phyloP scores from a whole-genome alignment of 2,888 invertebrate genomes.

The Bhutanitis thaidina region DNA sequence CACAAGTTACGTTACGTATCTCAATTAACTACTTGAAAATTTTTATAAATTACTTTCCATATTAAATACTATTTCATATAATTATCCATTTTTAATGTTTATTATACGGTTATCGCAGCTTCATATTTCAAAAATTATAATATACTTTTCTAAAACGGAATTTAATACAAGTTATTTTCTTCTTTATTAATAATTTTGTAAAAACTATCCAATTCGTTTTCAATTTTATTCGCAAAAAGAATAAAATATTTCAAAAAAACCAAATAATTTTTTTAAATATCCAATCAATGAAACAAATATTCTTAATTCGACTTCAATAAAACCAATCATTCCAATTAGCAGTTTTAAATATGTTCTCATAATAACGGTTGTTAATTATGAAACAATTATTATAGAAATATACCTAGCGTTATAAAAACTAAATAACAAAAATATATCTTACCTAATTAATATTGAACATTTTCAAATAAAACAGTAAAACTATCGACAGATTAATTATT shows the following conservation, averaged over 20 bases:
- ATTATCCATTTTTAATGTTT: no score
- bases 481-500: conserved; percentile 31
- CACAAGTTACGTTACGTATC: conserved; percentile 13
- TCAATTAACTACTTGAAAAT: conserved; percentile 9
- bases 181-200: no score
- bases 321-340: conserved; percentile 14
- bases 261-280: no score
- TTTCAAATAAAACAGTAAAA: conserved; percentile 14
- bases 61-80: no score
- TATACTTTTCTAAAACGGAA: no score
- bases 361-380: conserved; percentile 13
- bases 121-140: no score
- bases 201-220: no score
- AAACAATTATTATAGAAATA: background rate
- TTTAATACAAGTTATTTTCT: no score
- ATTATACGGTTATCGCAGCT: no score
- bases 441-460: conserved; percentile 22
- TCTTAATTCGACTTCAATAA: background rate
- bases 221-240: no score
- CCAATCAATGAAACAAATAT: background rate
- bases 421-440: background rate
- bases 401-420: conserved; percentile 1
- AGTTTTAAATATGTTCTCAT: background rate
- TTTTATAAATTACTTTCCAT: no score
- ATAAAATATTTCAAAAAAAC: no score